These are phyloP conservation scores for Troides aeacus DNA, from an alignment of 2,888 invertebrate species.

Conservation along the genomic window DNA sequence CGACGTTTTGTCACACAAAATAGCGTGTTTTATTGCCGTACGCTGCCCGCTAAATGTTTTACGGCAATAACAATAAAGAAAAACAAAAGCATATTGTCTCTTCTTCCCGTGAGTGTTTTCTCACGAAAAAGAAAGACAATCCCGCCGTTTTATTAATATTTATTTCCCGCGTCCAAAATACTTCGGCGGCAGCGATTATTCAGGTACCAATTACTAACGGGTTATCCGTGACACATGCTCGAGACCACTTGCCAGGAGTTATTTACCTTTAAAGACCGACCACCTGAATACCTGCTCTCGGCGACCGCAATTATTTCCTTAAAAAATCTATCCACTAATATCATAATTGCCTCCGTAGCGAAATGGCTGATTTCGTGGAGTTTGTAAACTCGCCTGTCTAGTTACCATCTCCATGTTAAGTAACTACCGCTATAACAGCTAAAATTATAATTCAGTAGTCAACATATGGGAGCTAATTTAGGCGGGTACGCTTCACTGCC, in stretches of 20 bases:
- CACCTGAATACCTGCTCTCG: slow-evolving; percentile 19
- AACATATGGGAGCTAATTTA: too few species aligned
- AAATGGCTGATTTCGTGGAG: too few species aligned
- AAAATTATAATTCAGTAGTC: too few species aligned
- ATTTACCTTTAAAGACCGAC: slow-evolving; percentile 30
- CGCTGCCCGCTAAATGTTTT: slow-evolving; percentile 74
- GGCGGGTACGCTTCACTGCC: too few species aligned
- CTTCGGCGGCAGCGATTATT: slow-evolving; percentile 57
- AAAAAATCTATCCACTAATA: too few species aligned
- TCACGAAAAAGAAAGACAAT: slow-evolving; percentile 67
- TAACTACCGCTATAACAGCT: too few species aligned
- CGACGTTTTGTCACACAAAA: slow-evolving; percentile 80
- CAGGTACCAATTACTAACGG: slow-evolving; percentile 56
- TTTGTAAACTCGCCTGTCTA: too few species aligned
- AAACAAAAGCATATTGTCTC: slow-evolving; percentile 76
- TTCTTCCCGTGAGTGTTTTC: slow-evolving; percentile 64
- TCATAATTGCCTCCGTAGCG: too few species aligned
- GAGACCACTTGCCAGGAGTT: slow-evolving; percentile 25
- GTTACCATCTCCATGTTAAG: too few species aligned
- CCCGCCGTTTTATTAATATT: slow-evolving; percentile 73
- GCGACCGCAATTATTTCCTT: slow-evolving; percentile 3
- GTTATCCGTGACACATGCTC: slow-evolving; percentile 38
- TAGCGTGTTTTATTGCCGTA: slow-evolving; percentile 73
- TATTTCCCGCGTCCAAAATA: slow-evolving; percentile 66
- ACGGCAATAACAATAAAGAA: slow-evolving; percentile 78